Conservation (phyloP, 1,140 invertebrate species). For the Brachionus rubens region DNA sequence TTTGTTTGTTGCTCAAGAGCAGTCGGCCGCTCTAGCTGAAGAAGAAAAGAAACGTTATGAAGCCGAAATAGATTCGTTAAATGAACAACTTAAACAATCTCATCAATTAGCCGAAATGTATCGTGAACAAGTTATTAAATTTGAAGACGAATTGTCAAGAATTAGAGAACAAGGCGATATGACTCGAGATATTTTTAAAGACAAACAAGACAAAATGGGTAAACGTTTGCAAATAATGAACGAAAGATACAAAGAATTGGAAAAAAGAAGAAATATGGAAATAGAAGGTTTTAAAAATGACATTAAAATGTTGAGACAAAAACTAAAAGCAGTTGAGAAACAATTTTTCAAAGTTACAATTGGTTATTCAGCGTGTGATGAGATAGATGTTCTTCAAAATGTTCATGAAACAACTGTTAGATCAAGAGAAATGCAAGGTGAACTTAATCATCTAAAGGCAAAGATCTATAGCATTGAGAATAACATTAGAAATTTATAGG, state of each 20-base stretch:
- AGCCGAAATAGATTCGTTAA: conserved; percentile 51
- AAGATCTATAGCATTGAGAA: conserved; percentile 60
- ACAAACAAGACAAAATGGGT: conserved; percentile 57
- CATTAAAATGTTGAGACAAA: conserved; percentile 57
- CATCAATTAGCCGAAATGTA: conserved; percentile 60
- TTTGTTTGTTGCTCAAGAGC: conserved; percentile 42
- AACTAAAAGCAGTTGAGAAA: conserved; percentile 59
- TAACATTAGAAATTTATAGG: conserved; percentile 58
- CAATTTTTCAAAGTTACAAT: conserved; percentile 58
- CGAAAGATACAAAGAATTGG: conserved; percentile 58
- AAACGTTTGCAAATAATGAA: conserved; percentile 58
- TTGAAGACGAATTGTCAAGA: conserved; percentile 58
- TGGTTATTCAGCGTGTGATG: conserved; percentile 55
- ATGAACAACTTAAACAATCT: conserved; percentile 56
- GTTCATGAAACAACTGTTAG: conserved; percentile 56
- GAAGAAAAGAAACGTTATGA: conserved; percentile 42
- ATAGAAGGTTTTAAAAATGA: conserved; percentile 61
- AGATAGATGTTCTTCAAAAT: conserved; percentile 57
- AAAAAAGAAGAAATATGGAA: conserved; percentile 58
- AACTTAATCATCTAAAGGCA: conserved; percentile 58
- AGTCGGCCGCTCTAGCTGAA: neutral
- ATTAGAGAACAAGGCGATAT: conserved; percentile 59
- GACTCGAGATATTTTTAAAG: conserved; percentile 57
- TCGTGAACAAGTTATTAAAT: conserved; percentile 59
- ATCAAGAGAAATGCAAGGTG: conserved; percentile 57